Conservation (phyloP, 1,140 invertebrate species). For the Scylla paramamosain region DNA sequence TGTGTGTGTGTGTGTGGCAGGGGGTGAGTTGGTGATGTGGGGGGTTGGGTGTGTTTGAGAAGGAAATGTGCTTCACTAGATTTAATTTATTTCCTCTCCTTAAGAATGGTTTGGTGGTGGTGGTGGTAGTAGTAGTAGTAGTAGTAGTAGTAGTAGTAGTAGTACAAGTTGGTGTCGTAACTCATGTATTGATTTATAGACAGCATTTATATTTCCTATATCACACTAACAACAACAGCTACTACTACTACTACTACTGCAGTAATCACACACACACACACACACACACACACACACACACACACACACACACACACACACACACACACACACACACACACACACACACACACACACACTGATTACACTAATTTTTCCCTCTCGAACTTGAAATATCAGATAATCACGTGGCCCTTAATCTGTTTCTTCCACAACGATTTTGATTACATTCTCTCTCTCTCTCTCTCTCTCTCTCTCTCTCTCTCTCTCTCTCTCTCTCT, state of each 20-base stretch:
- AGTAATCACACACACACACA: background rate
- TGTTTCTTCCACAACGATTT: background rate
- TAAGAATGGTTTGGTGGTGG: no score
- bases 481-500: constrained; percentile 3
- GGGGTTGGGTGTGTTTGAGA: no score
- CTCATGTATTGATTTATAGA: background rate
- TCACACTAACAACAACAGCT: background rate
- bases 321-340: constrained; percentile 19
- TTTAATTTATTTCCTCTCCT: no score
- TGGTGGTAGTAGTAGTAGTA: no score
- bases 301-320: constrained; percentile 20
- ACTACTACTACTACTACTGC: no score
- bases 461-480: background rate
- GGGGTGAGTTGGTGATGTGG: no score
- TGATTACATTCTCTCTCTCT: background rate
- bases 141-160: no score
- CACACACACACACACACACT: background rate
- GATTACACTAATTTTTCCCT: background rate
- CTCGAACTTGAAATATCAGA: background rate
- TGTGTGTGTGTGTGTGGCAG: no score
- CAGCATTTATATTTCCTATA: no score
- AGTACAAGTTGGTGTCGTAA: background rate
- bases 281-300: constrained; percentile 18
- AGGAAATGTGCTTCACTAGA: no score
- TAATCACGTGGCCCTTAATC: background rate